Percentiles rank a stretch among this genome's conserved stretches.
Conservation (phyloP, 2,888 invertebrate species). For the Dusona sp. region DNA sequence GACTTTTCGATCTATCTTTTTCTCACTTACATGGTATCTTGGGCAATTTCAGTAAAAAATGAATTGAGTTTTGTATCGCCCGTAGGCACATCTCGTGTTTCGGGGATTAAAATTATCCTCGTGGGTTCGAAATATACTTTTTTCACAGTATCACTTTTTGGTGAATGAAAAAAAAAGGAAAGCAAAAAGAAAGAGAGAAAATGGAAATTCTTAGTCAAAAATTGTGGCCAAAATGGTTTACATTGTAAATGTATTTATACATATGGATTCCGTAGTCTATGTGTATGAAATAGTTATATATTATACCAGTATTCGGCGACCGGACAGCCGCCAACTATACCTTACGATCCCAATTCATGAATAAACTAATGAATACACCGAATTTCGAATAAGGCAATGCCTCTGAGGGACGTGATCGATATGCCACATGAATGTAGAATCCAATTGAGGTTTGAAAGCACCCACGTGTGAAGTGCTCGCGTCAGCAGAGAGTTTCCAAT, state of each 20-base stretch:
- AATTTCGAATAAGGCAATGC: conserved; percentile 65
- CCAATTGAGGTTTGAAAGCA: conserved; percentile 67
- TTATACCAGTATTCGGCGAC: conserved; percentile 59
- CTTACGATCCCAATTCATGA: conserved; percentile 76
- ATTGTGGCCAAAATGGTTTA: conserved; percentile 13
- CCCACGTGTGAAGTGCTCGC: conserved; percentile 59
- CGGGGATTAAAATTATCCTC: background rate
- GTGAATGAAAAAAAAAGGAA: background rate
- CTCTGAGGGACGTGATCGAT: conserved; percentile 65
- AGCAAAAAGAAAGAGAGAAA: background rate
- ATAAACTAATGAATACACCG: conserved; percentile 72
- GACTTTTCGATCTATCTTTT: background rate
- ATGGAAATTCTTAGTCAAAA: background rate
- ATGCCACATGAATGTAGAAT: conserved; percentile 66
- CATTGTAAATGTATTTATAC: background rate
- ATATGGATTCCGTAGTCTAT: background rate
- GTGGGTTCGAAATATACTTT: background rate
- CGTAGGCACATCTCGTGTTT: background rate
- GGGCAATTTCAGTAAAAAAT: conserved; percentile 28
- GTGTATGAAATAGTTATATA: conserved; percentile 10
- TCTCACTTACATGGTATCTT: background rate
- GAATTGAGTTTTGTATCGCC: conserved; percentile 42
- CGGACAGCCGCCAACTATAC: conserved; percentile 62
- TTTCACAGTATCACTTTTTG: background rate
- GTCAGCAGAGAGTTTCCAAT: conserved; percentile 34